Evolutionary conservation across 2,113 vertebrate species (phyloP).

Genomic region (Nycticryphes semicollaris): DNA sequence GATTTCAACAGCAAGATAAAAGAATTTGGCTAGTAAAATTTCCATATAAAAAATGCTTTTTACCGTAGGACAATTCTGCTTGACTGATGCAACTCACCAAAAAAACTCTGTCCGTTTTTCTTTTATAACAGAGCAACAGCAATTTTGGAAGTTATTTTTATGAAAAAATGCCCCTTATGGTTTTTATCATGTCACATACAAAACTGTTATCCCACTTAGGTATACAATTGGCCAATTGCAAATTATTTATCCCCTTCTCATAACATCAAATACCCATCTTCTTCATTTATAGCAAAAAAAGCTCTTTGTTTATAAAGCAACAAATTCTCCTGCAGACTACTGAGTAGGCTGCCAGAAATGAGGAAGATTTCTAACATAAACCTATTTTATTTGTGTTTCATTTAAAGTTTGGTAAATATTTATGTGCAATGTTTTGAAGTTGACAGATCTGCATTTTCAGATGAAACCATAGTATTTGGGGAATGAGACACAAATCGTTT

Average conservation of each 20-base stretch:
- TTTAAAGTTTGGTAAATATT: neutral
- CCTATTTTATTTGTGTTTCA: neutral
- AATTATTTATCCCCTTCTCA: neutral
- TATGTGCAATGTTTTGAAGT: neutral
- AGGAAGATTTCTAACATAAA: neutral
- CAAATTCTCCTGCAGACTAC: neutral
- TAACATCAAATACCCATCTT: neutral
- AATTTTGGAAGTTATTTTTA: neutral
- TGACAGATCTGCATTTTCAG: neutral
- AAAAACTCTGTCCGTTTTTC: neutral
- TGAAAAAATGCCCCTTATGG: neutral
- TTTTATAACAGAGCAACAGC: neutral
- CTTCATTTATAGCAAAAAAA: neutral
- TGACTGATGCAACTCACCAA: neutral
- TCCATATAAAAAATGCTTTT: neutral
- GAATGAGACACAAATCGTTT: neutral
- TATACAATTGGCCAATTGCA: neutral
- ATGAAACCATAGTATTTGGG: neutral
- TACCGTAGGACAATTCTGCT: neutral
- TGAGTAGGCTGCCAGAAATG: neutral
- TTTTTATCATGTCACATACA: neutral
- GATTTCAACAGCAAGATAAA: neutral
- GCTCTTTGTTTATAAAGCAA: neutral
- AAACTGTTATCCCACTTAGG: neutral
- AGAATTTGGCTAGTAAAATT: neutral